Conservation (phyloP, 2,797 vertebrate species). For the Spinibarbus caldwelli region DNA sequence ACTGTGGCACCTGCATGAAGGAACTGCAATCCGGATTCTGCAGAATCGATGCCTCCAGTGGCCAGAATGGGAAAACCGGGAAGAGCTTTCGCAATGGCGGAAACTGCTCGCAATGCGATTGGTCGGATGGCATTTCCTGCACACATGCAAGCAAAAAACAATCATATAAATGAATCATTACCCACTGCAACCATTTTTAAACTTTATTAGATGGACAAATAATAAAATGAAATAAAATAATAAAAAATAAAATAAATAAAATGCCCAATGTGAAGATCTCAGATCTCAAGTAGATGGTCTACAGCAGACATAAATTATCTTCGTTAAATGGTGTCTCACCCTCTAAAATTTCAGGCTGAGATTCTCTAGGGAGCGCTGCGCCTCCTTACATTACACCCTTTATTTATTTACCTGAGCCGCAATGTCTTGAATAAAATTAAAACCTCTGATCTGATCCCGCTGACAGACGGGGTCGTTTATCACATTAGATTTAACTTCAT, state of each 20-base stretch:
- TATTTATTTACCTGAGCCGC: conserved; percentile 65
- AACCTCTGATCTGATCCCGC: conserved; percentile 63
- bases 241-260: too few relatives aligned
- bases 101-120: conserved; percentile 87
- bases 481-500: conserved; percentile 73
- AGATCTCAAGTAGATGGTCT: background rate
- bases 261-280: background rate
- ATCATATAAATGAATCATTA: background rate
- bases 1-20: conserved; percentile 91
- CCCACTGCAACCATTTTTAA: background rate
- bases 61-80: conserved; percentile 90
- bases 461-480: conserved; percentile 70
- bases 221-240: background rate
- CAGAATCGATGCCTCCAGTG: conserved; percentile 94
- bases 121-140: conserved; percentile 91
- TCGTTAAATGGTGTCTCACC: background rate
- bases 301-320: conserved; percentile 3
- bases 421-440: conserved; percentile 69
- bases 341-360: conserved; percentile 14
- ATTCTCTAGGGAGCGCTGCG: conserved; percentile 53
- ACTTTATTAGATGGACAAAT: background rate
- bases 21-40: conserved; percentile 90
- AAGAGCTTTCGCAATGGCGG: conserved; percentile 84
- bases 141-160: conserved; percentile 35
- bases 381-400: conserved; percentile 62